Base-by-base conservation (phyloP, 1,140 invertebrate genomes). In the Spodoptera litura region DNA sequence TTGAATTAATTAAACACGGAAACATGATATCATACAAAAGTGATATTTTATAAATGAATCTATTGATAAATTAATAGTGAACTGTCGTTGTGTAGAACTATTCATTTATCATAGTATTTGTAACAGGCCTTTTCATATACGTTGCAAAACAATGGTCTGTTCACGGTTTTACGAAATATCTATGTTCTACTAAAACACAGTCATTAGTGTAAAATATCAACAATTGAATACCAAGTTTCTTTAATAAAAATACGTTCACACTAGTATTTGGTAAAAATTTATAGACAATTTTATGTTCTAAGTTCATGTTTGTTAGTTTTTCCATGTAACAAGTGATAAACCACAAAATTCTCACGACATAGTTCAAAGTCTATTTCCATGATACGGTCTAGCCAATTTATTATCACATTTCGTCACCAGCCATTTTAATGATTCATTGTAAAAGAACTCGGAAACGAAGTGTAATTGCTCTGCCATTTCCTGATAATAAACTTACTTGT, bases 101-200 rank as follows among this genome's bases (percentile, higher is more conserved):
- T 88, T 83, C 85, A 89, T 91, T 88, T 90, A 90, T 91, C 85
- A 83, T 77, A 84, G 78, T 78, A 85, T 86, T 83, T 82, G 80
- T 80, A 85, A 83, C 82, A 79, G 82, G 78, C 82, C 81, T 87
- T 85, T 88, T 87, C 85, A 81, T 86, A 83, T 84, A 76, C 82
- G 83, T 86, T 85, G 81, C 84, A 81, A 85, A 88, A 90, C 87
- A 90, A 90, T 90, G 82, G 87, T 79, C 88, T 82, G 87, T 93
- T 93, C 88, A 91, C 81, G 68, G 83, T 89, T 91, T 87, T 88
- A 85, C 83, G 86, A 90, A 89, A 85, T 87, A 85, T 81, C 86
- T 87, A 84, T 64, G 75, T 77, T 81, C 68, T 55, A 74, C 53
- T 78, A 70, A 80, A 87, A 79, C 81, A 82, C 82, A 52, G 81